Evolutionary conservation across 1,140 invertebrate genomes (phyloP).

Genomic region (Cherax quadricarinatus): DNA sequence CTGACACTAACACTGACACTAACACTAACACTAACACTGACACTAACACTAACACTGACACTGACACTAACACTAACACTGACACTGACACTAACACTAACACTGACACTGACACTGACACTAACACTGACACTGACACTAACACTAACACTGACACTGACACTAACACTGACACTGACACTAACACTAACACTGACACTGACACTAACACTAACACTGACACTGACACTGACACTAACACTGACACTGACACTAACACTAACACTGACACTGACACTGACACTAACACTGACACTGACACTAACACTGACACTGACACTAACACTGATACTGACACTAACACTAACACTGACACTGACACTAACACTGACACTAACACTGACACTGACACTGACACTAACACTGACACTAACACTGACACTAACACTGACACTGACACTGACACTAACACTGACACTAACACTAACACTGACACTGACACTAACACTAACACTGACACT

Average conservation of each 20-base stretch:
- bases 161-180: background rate
- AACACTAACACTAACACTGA: too few species aligned
- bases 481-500: background rate
- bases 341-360: background rate
- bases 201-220: too few species aligned
- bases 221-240: background rate
- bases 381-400: background rate
- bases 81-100: background rate
- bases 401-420: background rate
- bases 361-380: too few species aligned
- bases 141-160: background rate
- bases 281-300: background rate
- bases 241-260: background rate
- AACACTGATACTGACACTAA: too few species aligned
- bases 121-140: background rate
- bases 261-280: background rate
- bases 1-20: background rate
- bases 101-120: background rate
- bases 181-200: background rate
- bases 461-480: background rate
- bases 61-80: background rate
- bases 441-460: too few species aligned
- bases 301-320: background rate
- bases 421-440: background rate
- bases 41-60: background rate